A percentile compares a stretch with the other conserved stretches of the same genome.
phyloP scores from a whole-genome alignment of 2,797 vertebrate species.

The Intellagama lesueurii region DNA sequence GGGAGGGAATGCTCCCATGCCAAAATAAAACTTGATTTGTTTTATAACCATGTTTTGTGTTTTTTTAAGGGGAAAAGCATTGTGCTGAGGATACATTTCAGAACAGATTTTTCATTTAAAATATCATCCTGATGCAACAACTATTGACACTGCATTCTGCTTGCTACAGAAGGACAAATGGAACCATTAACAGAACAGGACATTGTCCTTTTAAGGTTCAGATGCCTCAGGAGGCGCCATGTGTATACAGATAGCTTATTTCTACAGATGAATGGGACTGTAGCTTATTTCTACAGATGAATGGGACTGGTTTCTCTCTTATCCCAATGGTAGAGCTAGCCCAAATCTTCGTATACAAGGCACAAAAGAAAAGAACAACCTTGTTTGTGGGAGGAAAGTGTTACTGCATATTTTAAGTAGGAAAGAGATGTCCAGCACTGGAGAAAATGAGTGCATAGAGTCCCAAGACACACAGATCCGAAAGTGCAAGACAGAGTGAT shows the following conservation, averaged over 20 bases:
- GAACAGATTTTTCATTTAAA: constrained; percentile 37
- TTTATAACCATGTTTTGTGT: constrained; percentile 38
- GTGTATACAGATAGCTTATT: neutral
- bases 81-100: constrained; percentile 58
- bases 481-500: neutral
- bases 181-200: constrained; percentile 8
- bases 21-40: constrained; percentile 55
- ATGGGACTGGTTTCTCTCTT: neutral
- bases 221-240: constrained; percentile 19
- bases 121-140: constrained; percentile 54
- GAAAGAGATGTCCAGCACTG: neutral
- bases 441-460: neutral
- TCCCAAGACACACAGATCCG: neutral
- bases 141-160: constrained; percentile 58
- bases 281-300: neutral
- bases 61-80: constrained; percentile 28
- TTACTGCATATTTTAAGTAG: neutral
- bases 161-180: constrained; percentile 53
- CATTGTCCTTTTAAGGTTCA: neutral
- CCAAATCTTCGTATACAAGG: neutral
- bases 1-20: neutral
- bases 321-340: neutral
- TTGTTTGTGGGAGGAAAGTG: too few species aligned
- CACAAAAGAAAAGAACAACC: too few species aligned
- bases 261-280: neutral